These are phyloP conservation scores for Glaucomys volans DNA, from an alignment of 2,113 vertebrate genomes.

Conservation along the genomic window DNA sequence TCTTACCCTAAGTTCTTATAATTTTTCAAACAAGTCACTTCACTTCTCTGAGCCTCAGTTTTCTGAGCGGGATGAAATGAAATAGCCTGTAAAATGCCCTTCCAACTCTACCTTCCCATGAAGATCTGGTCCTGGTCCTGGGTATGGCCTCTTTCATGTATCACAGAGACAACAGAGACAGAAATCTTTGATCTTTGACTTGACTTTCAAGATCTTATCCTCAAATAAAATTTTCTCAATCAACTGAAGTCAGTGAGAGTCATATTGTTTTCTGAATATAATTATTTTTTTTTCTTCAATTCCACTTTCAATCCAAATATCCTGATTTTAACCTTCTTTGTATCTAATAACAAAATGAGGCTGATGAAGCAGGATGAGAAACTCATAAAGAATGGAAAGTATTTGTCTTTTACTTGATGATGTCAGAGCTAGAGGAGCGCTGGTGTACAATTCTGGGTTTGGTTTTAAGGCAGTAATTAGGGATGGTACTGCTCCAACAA, in stretches of 20 bases:
- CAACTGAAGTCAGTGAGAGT: neutral
- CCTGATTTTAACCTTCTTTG: neutral
- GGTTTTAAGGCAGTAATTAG: neutral
- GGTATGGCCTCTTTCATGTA: neutral
- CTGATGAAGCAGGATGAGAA: neutral
- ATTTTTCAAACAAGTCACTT: neutral
- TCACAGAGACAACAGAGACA: neutral
- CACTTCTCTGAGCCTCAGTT: neutral
- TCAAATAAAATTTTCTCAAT: neutral
- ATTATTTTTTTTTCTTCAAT: neutral
- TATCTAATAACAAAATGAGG: neutral
- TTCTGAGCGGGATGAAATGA: neutral
- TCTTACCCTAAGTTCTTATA: neutral
- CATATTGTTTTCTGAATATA: neutral
- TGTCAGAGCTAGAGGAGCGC: neutral
- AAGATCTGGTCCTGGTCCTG: neutral
- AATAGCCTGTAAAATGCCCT: neutral
- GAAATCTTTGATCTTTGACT: neutral
- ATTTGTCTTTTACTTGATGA: neutral
- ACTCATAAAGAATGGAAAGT: neutral
- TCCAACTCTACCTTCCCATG: neutral
- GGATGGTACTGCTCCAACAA: neutral
- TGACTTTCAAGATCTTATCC: neutral
- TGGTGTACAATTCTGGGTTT: neutral
- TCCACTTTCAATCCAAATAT: neutral